Evolutionary conservation across 2,797 vertebrate genomes (phyloP).

Genomic region (Acipenser transmontanus): DNA sequence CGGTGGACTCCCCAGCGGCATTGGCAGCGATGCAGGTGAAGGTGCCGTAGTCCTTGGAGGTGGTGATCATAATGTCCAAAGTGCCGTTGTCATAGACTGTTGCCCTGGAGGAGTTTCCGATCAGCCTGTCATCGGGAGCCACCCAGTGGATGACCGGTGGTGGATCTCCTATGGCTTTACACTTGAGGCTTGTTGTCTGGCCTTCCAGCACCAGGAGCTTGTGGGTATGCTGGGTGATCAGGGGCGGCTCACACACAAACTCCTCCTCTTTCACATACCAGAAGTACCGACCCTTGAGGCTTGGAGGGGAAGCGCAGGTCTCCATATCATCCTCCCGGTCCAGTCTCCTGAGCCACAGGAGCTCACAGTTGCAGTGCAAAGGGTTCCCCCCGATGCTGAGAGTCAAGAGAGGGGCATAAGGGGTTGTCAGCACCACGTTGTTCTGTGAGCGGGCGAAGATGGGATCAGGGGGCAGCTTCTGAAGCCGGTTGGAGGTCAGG

Average conservation of each 20-base stretch:
- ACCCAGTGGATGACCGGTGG: conserved; percentile 92
- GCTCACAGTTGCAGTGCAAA: conserved; percentile 92
- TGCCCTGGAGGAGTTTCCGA: conserved; percentile 86
- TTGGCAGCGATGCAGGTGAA: conserved; percentile 97
- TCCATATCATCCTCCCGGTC: conserved; percentile 93
- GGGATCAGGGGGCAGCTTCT: conserved; percentile 93
- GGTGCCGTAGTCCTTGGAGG: conserved; percentile 87
- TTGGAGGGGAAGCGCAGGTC: conserved; percentile 87
- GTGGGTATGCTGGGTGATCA: conserved; percentile 93
- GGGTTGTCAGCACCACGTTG: conserved; percentile 66
- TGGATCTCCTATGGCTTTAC: conserved; percentile 93
- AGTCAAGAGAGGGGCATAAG: conserved; percentile 77
- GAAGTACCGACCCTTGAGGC: conserved; percentile 90
- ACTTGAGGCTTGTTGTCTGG: conserved; percentile 86
- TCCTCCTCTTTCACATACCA: conserved; percentile 93
- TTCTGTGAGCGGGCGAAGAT: conserved; percentile 88
- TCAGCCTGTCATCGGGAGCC: conserved; percentile 83
- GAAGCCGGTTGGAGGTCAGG: conserved; percentile 90
- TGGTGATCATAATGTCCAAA: conserved; percentile 87
- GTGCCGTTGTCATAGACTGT: conserved; percentile 90
- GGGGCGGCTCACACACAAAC: conserved; percentile 89
- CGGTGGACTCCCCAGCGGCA: conserved; percentile 91
- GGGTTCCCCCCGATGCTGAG: conserved; percentile 95
- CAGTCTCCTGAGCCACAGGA: conserved; percentile 87
- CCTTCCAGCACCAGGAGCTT: conserved; percentile 89